phyloP scores from a whole-genome alignment of 2,113 vertebrate species.

The Falcunculus frontatus region DNA sequence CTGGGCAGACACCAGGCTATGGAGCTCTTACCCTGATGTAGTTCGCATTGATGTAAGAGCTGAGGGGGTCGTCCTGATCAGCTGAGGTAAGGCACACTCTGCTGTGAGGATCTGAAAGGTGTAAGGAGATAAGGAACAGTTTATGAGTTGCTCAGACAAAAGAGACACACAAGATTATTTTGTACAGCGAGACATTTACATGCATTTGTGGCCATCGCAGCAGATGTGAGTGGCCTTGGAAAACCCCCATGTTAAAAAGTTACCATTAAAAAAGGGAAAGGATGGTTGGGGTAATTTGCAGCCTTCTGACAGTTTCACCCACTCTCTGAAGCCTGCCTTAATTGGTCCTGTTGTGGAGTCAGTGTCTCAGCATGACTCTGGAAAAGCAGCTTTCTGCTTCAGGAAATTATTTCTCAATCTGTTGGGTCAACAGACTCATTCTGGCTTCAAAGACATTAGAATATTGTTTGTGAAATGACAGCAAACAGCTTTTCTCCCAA shows the following conservation, averaged over 20 bases:
- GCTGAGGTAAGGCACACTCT: constrained; percentile 90
- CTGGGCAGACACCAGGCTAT: background rate
- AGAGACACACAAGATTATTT: background rate
- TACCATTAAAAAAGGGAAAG: background rate
- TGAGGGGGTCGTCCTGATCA: constrained; percentile 91
- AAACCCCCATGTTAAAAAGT: background rate
- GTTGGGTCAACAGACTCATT: background rate
- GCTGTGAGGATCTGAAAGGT: constrained; percentile 91
- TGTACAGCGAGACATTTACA: background rate
- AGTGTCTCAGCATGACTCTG: background rate
- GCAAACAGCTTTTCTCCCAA: background rate
- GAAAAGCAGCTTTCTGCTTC: background rate
- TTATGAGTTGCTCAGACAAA: background rate
- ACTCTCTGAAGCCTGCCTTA: background rate
- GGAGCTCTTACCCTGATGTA: constrained; percentile 87
- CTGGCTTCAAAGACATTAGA: background rate
- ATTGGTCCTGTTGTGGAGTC: background rate
- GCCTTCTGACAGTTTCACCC: background rate
- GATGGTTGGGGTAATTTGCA: background rate
- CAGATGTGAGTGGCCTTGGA: background rate
- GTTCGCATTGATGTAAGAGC: constrained; percentile 96
- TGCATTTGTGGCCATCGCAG: background rate
- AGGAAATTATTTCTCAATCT: background rate
- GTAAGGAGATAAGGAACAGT: constrained; percentile 14
- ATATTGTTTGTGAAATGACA: background rate